These are phyloP conservation scores for Latrodectus geometricus DNA, from an alignment of 1,140 invertebrate genomes.

Conservation along the genomic window DNA sequence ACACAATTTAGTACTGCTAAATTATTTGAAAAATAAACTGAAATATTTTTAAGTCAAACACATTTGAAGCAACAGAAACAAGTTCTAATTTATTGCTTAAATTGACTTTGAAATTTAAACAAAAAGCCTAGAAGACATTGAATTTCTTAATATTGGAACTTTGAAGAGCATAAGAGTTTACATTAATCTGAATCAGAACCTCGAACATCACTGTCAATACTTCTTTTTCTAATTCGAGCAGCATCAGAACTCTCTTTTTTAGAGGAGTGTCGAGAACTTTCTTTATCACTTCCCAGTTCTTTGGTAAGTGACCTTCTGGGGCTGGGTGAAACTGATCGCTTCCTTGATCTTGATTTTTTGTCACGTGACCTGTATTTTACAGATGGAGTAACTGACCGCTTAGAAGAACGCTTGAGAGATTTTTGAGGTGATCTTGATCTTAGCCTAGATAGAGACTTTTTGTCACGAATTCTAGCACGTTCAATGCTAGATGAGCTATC, in stretches of 20 bases:
- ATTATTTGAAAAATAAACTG: no score
- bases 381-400: conserved; percentile 16
- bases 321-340: conserved; percentile 26
- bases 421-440: conserved; percentile 34
- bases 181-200: conserved; percentile 40
- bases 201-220: conserved; percentile 45
- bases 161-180: background rate
- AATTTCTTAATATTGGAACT: no score
- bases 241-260: conserved; percentile 21
- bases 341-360: conserved; percentile 38
- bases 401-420: conserved; percentile 25
- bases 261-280: background rate
- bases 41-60: no score
- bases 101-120: no score
- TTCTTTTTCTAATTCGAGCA: conserved; percentile 1
- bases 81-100: no score
- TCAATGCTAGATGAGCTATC: conserved; percentile 49
- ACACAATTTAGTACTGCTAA: no score
- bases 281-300: conserved; percentile 18
- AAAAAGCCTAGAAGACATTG: no score
- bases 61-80: no score
- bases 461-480: conserved; percentile 4
- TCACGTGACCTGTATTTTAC: conserved; percentile 18
- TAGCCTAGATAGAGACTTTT: conserved; percentile 28
- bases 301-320: conserved; percentile 21